These are phyloP conservation scores for Scomberomorus guttatus DNA, from an alignment of 2,797 vertebrate species.

Conservation along the genomic window DNA sequence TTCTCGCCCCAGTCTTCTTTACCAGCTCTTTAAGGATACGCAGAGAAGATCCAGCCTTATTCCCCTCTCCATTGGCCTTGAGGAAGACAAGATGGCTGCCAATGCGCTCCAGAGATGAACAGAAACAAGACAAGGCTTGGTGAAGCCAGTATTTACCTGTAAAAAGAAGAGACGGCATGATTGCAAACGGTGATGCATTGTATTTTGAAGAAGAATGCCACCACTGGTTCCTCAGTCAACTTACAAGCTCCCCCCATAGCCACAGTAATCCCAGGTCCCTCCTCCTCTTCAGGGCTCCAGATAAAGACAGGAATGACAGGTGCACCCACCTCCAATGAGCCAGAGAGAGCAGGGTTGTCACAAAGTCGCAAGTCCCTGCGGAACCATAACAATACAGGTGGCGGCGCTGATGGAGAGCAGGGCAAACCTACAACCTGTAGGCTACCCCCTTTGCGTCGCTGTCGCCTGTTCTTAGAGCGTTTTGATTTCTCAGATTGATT, in stretches of 20 bases:
- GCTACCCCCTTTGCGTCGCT: slow-evolving; percentile 57
- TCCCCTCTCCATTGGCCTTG: slow-evolving; percentile 34
- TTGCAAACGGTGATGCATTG: background rate
- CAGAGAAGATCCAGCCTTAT: slow-evolving; percentile 63
- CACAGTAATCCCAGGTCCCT: slow-evolving; percentile 79
- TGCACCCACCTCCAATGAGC: slow-evolving; percentile 76
- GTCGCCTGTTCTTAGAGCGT: slow-evolving; percentile 67
- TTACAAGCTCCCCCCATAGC: slow-evolving; percentile 82
- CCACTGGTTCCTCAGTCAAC: slow-evolving; percentile 23
- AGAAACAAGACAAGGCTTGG: slow-evolving; percentile 78
- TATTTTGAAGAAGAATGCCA: background rate
- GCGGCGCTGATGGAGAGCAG: slow-evolving; percentile 40
- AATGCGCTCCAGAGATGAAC: slow-evolving; percentile 72
- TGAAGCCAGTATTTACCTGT: slow-evolving; percentile 86
- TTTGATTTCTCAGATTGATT: slow-evolving; percentile 63
- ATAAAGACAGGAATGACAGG: slow-evolving; percentile 83
- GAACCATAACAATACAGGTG: slow-evolving; percentile 81
- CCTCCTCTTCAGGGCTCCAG: slow-evolving; percentile 83
- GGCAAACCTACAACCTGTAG: slow-evolving; percentile 73
- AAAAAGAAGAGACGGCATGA: background rate
- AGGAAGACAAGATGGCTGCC: slow-evolving; percentile 78
- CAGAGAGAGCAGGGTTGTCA: slow-evolving; percentile 83
- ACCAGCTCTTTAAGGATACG: slow-evolving; percentile 65
- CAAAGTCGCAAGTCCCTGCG: slow-evolving; percentile 82
- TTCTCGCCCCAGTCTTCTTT: slow-evolving; percentile 76